These are phyloP conservation scores for Pelosia muscerda DNA, from an alignment of 2,888 invertebrate species.

Conservation along the genomic window DNA sequence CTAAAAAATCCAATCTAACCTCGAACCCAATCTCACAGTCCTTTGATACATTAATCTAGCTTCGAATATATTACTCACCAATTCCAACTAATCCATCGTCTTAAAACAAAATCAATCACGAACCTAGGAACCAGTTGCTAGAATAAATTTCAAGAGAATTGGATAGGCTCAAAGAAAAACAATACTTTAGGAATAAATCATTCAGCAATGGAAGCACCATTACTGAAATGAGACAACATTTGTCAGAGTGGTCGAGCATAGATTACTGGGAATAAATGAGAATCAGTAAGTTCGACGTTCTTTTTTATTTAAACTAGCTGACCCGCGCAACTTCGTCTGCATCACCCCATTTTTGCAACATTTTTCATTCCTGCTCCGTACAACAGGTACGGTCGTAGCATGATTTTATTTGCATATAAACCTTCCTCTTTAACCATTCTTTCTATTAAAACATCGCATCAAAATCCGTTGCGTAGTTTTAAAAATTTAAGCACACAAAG, in stretches of 20 bases:
- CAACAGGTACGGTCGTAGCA: too few relatives aligned
- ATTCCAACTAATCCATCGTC: conserved; percentile 2
- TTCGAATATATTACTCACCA: background rate
- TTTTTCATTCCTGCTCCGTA: too few relatives aligned
- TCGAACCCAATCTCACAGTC: background rate
- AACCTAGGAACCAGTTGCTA: background rate
- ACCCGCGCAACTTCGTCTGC: too few relatives aligned
- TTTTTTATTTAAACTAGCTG: too few relatives aligned
- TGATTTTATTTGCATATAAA: too few relatives aligned
- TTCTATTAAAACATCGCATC: too few relatives aligned
- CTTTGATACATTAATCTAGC: background rate
- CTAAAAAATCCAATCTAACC: background rate
- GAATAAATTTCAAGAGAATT: background rate
- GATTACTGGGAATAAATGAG: background rate
- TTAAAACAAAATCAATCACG: conserved; percentile 3
- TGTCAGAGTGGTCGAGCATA: conserved; percentile 21
- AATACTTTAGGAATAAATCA: conserved; percentile 17
- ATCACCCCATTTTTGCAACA: too few relatives aligned
- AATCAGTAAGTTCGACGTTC: background rate
- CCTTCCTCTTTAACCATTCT: too few relatives aligned
- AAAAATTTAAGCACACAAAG: too few relatives aligned
- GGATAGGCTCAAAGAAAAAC: conserved; percentile 12
- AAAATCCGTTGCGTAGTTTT: too few relatives aligned
- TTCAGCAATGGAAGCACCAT: conserved; percentile 21
- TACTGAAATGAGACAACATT: conserved; percentile 32